Evolutionary conservation across 2,797 vertebrate species (phyloP).

Genomic region (Takifugu rubripes): DNA sequence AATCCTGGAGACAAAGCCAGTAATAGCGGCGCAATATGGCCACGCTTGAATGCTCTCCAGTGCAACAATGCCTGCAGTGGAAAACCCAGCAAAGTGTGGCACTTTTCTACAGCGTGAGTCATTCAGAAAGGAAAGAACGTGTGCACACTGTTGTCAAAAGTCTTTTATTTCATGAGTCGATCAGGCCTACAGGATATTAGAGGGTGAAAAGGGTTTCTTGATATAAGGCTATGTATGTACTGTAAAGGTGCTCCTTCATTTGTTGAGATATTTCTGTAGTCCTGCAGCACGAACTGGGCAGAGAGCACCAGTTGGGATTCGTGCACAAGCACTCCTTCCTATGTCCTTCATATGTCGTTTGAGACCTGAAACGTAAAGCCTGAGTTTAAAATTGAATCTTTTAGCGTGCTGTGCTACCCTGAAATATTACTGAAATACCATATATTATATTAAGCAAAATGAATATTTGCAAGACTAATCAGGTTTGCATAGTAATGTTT

Average conservation of each 20-base stretch:
- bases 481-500: not conserved
- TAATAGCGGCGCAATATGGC: constrained; percentile 17
- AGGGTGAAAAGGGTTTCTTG: constrained; percentile 4
- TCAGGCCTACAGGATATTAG: constrained; percentile 5
- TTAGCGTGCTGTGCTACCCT: no score
- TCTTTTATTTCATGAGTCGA: constrained; percentile 33
- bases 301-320: no score
- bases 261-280: no score
- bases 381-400: no score
- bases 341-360: no score
- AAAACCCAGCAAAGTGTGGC: constrained; percentile 36
- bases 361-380: no score
- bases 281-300: no score
- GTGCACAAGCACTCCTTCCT: no score
- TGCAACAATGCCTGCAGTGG: constrained; percentile 18
- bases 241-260: no score
- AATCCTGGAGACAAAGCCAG: constrained; percentile 38
- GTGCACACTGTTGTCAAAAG: constrained; percentile 24
- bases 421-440: no score
- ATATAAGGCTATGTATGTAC: not conserved
- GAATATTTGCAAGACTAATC: no score
- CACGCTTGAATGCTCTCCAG: constrained; percentile 25
- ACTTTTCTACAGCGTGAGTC: constrained; percentile 27
- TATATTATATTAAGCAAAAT: no score
- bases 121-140: constrained; percentile 33